These are phyloP conservation scores for Dermochelys coriacea DNA, from an alignment of 2,797 vertebrate species.

Conservation along the genomic window DNA sequence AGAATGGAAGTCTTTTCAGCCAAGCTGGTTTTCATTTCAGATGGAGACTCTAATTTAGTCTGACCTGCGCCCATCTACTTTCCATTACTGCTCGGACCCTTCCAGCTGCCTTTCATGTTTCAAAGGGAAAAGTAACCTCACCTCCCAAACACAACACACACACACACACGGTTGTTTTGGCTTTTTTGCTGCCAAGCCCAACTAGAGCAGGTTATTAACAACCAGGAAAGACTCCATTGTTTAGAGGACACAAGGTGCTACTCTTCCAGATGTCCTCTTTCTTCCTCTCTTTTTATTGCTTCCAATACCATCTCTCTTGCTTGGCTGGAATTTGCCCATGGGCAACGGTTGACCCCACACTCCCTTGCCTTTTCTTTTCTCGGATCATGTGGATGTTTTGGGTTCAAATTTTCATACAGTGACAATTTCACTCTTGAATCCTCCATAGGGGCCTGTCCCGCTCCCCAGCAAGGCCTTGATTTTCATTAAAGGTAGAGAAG, in stretches of 20 bases:
- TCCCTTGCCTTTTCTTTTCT: no score
- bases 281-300: no score
- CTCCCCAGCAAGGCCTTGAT: no score
- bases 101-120: slow-evolving; percentile 45
- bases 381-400: no score
- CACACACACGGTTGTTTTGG: background rate
- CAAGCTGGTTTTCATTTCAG: slow-evolving; percentile 59
- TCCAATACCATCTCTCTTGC: no score
- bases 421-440: no score
- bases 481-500: no score
- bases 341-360: no score
- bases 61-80: slow-evolving; percentile 57
- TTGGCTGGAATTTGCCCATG: background rate
- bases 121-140: background rate
- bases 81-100: slow-evolving; percentile 31
- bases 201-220: background rate
- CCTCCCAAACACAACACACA: no score
- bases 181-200: background rate
- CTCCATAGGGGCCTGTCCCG: no score
- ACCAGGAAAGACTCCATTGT: background rate
- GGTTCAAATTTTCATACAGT: no score
- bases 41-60: slow-evolving; percentile 48
- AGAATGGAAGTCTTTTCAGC: background rate
- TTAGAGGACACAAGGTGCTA: background rate
- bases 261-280: background rate